A percentile compares a stretch with the other conserved stretches of the same genome.
Conservation (phyloP, 2,888 invertebrate species). For the Melieria picta region DNA sequence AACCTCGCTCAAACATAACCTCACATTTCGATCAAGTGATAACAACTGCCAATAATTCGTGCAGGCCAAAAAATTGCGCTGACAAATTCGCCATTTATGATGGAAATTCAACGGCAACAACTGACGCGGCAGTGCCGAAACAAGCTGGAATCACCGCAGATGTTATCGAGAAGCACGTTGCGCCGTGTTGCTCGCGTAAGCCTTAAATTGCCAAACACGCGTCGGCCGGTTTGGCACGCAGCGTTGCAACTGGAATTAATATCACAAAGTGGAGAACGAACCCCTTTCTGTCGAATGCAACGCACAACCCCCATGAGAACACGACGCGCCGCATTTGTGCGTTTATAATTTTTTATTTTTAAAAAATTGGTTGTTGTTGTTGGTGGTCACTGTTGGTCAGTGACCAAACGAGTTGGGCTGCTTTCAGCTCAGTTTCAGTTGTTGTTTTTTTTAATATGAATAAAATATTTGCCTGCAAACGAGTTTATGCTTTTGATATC, state of each 20-base stretch:
- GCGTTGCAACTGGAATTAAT: slow-evolving; percentile 38
- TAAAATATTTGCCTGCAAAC: neutral
- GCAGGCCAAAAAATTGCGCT: too few relatives aligned
- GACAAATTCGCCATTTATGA: too few relatives aligned
- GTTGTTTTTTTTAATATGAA: neutral
- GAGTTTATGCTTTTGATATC: slow-evolving; percentile 11
- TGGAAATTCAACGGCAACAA: too few relatives aligned
- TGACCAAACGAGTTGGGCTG: slow-evolving; percentile 21
- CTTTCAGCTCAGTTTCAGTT: neutral
- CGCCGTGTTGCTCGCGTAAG: slow-evolving; percentile 24
- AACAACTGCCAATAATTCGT: too few relatives aligned
- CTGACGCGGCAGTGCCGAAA: neutral
- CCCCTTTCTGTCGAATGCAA: neutral
- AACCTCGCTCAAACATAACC: too few relatives aligned
- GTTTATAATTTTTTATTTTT: too few relatives aligned
- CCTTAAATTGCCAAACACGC: slow-evolving; percentile 49
- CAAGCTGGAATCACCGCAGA: slow-evolving; percentile 51
- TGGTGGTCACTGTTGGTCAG: slow-evolving; percentile 31
- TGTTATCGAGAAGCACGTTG: slow-evolving; percentile 49
- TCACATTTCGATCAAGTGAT: too few relatives aligned
- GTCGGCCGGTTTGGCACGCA: slow-evolving; percentile 47
- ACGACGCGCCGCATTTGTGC: too few relatives aligned
- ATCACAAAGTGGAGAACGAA: neutral
- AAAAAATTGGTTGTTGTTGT: neutral
- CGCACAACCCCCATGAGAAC: slow-evolving; percentile 16